Evolutionary conservation across 1,140 invertebrate species (phyloP), one percentile per base, ranked within the genome.

Genomic region (Drosophila persimilis): DNA sequence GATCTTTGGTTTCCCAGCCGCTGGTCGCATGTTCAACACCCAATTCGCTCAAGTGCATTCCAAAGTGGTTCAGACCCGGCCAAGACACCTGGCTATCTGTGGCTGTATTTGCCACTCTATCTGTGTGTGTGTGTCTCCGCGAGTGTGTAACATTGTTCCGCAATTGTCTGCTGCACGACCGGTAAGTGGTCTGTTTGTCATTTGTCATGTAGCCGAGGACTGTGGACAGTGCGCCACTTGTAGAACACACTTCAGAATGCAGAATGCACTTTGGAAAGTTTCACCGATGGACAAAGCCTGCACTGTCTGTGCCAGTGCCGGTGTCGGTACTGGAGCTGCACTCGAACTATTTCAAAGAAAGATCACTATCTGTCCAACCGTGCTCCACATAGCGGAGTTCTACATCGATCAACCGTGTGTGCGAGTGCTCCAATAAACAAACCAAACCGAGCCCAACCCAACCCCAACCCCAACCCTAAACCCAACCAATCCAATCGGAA

Each of bases 251-350:
- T 69, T 70, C 63, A 56, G 59, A 74, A 78, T 50, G 66, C 70
- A 45, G 72, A 83, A 83, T 79, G 80, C 80, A 83, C 80, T 83
- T 83, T 84, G 80, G 80, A 83, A 83, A 83, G 65, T 83, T 79
- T 84, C 66, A 51, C 43, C 52, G 52, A 24, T n/a, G 29, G 29
- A 2, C 31, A 11, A 3, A 26, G 24, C 24, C 8, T 17, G n/a
- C 44, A 29, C 35, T 22, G 31, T 9, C 24, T 29, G 24, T 63
- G 46, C 48, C 46, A 54, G 65, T 26, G 24, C 24, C 24, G 24
- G 24, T 26, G 5, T 5, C 3, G 17, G 11, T 46, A 67, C 65
- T 62, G 48, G 53, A 9, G 31, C 31, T 35, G 31, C 31, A 39
- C 35, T 39, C 56, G 55, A 65, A 67, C 9, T 39, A 39, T 39